These are phyloP conservation scores for Mimas tiliae DNA, from an alignment of 2,888 invertebrate species.

Conservation along the genomic window DNA sequence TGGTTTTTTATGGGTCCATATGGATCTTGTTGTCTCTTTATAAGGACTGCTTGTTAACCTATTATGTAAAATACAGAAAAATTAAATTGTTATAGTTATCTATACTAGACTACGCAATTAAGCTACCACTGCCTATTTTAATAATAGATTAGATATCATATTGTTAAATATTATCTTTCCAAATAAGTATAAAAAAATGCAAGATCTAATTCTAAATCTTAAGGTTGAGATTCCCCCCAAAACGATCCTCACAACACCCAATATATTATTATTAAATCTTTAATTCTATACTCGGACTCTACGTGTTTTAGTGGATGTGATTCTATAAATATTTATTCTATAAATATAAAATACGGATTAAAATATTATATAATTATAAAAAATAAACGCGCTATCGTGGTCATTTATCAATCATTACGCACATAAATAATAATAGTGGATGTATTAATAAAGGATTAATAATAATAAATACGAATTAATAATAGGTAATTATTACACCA, in stretches of 20 bases:
- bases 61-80: background rate
- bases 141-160: too few relatives aligned
- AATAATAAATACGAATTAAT: constrained; percentile 67
- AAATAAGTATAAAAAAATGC: too few relatives aligned
- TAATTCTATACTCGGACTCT: constrained; percentile 36
- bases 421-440: constrained; percentile 60
- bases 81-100: background rate
- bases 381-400: constrained; percentile 56
- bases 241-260: constrained; percentile 19
- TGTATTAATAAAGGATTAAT: constrained; percentile 38
- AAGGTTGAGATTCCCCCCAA: background rate
- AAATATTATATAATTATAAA: constrained; percentile 36
- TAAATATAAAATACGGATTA: constrained; percentile 31
- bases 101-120: background rate
- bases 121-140: background rate
- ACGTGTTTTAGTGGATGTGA: constrained; percentile 56
- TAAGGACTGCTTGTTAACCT: background rate
- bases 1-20: too few relatives aligned
- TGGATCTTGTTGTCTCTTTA: background rate
- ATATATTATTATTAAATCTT: constrained; percentile 40
- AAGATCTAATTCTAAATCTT: too few relatives aligned
- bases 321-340: constrained; percentile 46
- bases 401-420: constrained; percentile 71
- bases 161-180: too few relatives aligned
- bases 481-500: constrained; percentile 67